These are phyloP conservation scores for Enteromius paludinosus DNA, from an alignment of 2,797 vertebrate genomes.

Conservation along the genomic window DNA sequence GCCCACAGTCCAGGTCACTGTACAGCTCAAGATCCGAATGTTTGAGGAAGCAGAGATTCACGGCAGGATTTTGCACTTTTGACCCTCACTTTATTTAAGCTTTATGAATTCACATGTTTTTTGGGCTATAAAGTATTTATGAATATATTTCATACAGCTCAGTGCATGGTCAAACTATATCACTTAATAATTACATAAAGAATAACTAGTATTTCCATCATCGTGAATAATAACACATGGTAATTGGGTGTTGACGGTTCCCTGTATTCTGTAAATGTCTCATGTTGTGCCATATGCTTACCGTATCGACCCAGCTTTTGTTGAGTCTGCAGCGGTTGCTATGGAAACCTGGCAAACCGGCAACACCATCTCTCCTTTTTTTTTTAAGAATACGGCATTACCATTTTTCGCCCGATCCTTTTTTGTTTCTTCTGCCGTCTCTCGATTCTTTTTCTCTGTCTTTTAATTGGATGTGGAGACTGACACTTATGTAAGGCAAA, in stretches of 20 bases:
- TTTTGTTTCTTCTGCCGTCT: neutral
- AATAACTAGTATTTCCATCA: neutral
- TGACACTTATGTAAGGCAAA: neutral
- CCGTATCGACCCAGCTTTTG: constrained; percentile 57
- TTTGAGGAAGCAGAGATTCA: constrained; percentile 10
- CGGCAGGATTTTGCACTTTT: neutral
- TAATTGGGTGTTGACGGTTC: neutral
- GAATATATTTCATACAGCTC: neutral
- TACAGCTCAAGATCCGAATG: neutral
- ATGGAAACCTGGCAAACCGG: constrained; percentile 79
- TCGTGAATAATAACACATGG: neutral
- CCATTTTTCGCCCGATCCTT: constrained; percentile 25
- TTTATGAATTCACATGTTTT: neutral
- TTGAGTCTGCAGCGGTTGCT: constrained; percentile 75
- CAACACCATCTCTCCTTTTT: constrained; percentile 61
- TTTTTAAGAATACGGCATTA: constrained; percentile 46
- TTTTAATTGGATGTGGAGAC: neutral
- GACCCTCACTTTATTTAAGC: neutral
- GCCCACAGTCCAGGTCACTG: constrained; percentile 9
- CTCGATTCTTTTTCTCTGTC: neutral
- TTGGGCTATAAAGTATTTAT: neutral
- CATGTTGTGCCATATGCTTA: neutral
- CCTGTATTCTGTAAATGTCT: neutral
- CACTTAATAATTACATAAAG: neutral
- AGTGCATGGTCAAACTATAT: neutral